Conservation (phyloP, 2,797 vertebrate species). For the Anisognathus igniventris region DNA sequence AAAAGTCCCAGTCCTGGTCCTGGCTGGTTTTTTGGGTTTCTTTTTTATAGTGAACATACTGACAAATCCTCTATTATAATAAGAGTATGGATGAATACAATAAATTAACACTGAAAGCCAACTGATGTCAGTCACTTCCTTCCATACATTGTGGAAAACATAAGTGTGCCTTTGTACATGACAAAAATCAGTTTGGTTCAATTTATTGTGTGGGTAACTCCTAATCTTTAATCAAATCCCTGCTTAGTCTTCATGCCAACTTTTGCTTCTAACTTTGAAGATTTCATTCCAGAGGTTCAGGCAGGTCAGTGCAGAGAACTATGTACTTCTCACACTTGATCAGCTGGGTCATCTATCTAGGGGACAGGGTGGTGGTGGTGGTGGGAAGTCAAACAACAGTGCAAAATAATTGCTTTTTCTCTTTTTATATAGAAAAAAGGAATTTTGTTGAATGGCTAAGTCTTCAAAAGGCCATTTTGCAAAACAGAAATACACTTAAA, state of each 20-base stretch:
- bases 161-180: constrained; percentile 29
- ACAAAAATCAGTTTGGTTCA: background rate
- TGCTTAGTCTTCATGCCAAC: constrained; percentile 28
- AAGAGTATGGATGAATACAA: background rate
- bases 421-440: constrained; percentile 60
- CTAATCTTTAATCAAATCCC: constrained; percentile 44
- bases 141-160: background rate
- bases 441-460: constrained; percentile 65
- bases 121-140: constrained; percentile 1
- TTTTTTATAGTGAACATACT: background rate
- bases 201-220: constrained; percentile 21
- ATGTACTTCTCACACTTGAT: constrained; percentile 56
- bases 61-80: constrained; percentile 39
- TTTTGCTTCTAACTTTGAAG: constrained; percentile 47
- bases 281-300: constrained; percentile 46
- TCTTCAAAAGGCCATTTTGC: constrained; percentile 73
- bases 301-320: background rate
- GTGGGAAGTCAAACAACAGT: constrained; percentile 47
- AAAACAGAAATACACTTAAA: constrained; percentile 74
- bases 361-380: background rate
- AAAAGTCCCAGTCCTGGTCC: background rate
- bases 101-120: constrained; percentile 18
- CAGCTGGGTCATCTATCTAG: constrained; percentile 51
- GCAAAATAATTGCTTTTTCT: constrained; percentile 73
- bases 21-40: background rate